Percentiles rank a stretch among this genome's conserved stretches.
Conservation (phyloP, 2,113 vertebrate genomes). For the Phyllostomus discolor region DNA sequence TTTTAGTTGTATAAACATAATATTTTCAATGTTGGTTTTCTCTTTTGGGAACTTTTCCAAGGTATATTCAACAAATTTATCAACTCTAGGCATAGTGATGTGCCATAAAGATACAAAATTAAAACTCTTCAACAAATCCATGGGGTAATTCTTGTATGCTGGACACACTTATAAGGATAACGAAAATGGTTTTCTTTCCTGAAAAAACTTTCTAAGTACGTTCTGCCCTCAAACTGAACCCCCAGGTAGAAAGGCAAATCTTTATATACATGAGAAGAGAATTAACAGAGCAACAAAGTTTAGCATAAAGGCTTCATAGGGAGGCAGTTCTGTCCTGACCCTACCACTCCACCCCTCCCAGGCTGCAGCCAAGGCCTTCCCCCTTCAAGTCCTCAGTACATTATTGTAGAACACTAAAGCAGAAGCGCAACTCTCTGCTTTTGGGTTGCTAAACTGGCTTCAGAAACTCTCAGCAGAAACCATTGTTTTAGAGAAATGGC, state of each 20-base stretch:
- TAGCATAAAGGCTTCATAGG: background rate
- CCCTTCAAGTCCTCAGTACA: background rate
- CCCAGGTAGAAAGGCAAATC: background rate
- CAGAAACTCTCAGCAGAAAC: background rate
- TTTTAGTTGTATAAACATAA: background rate
- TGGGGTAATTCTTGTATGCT: background rate
- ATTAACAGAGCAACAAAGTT: background rate
- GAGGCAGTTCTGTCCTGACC: background rate
- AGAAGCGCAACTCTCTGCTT: background rate
- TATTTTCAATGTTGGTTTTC: conserved; percentile 2
- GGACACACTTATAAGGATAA: background rate
- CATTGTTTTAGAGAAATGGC: background rate
- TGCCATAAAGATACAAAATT: conserved; percentile 29
- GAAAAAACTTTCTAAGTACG: background rate
- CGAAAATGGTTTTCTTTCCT: background rate
- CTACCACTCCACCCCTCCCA: background rate
- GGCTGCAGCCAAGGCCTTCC: background rate
- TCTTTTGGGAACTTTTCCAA: background rate
- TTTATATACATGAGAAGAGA: background rate
- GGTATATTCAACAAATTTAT: background rate
- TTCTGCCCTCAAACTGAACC: background rate
- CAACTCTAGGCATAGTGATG: background rate
- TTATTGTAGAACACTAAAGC: background rate
- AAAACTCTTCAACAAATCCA: background rate
- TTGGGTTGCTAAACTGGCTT: background rate